These are phyloP conservation scores for Saguinus midas DNA, from an alignment of 2,113 vertebrate species.

Conservation along the genomic window DNA sequence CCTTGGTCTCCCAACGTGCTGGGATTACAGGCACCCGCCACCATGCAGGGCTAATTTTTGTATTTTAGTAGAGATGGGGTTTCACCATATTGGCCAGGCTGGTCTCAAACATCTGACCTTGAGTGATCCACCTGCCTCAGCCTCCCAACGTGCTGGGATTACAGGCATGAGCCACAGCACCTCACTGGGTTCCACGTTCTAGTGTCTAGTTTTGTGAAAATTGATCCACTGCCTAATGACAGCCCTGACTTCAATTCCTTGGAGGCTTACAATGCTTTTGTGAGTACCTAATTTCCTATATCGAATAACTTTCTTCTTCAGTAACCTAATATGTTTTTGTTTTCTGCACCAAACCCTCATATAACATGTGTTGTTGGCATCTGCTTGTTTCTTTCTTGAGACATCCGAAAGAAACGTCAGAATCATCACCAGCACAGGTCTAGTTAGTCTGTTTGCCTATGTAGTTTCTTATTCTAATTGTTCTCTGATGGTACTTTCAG, in stretches of 20 bases:
- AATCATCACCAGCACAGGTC: background rate
- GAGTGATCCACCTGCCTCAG: too few relatives aligned
- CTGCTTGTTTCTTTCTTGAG: background rate
- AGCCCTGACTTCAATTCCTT: background rate
- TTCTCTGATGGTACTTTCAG: background rate
- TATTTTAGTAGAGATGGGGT: too few relatives aligned
- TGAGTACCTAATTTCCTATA: background rate
- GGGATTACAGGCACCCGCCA: too few relatives aligned
- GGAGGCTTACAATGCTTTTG: background rate
- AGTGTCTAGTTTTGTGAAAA: background rate
- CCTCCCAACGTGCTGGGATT: too few relatives aligned
- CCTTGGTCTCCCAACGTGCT: too few relatives aligned
- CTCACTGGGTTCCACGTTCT: background rate
- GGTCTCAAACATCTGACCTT: too few relatives aligned
- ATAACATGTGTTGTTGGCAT: background rate
- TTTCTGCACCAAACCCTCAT: background rate
- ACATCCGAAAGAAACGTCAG: background rate
- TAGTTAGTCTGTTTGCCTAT: background rate
- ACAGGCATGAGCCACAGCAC: too few relatives aligned
- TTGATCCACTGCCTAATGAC: background rate
- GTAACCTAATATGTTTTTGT: background rate
- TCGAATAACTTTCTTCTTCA: background rate
- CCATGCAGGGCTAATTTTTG: too few relatives aligned
- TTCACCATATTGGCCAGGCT: too few relatives aligned
- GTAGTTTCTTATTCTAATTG: background rate